These are phyloP conservation scores for Perdita meconis DNA, from an alignment of 2,888 invertebrate genomes.

Conservation along the genomic window DNA sequence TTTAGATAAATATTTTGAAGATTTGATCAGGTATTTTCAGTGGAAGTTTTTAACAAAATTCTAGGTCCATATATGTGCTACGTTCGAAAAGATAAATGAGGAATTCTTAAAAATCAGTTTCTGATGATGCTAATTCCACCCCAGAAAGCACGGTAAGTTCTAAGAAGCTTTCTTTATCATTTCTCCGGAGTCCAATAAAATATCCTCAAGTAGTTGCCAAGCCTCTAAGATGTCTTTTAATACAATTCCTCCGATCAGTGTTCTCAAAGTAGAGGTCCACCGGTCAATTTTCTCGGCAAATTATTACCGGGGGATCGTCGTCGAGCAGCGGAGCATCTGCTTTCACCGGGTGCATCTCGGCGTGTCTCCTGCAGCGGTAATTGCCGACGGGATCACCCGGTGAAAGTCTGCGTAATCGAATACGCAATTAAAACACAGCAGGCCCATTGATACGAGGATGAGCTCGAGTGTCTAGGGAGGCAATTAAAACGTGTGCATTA, in stretches of 20 bases:
- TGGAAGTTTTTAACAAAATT: too few relatives aligned
- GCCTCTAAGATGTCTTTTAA: not conserved
- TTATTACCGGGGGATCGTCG: conserved; percentile 15
- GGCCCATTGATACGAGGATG: conserved; percentile 69
- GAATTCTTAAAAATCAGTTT: too few relatives aligned
- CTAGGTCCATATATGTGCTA: too few relatives aligned
- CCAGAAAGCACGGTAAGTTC: too few relatives aligned
- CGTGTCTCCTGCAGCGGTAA: conserved; percentile 57
- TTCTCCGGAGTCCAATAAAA: not conserved
- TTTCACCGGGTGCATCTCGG: conserved; percentile 44
- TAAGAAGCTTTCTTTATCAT: too few relatives aligned
- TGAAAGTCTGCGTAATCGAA: conserved; percentile 68
- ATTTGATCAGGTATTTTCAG: not conserved
- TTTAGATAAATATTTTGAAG: not conserved
- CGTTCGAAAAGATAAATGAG: too few relatives aligned
- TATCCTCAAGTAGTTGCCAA: not conserved
- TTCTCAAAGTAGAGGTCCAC: not conserved
- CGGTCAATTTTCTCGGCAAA: conserved; percentile 38
- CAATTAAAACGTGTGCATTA: conserved; percentile 69
- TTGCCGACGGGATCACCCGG: conserved; percentile 64
- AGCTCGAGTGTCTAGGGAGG: conserved; percentile 61
- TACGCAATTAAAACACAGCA: conserved; percentile 69
- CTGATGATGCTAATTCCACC: too few relatives aligned
- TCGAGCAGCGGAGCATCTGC: conserved; percentile 42
- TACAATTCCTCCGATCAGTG: not conserved